Evolutionary conservation across 2,797 vertebrate species (phyloP), one percentile per base, ranked within the genome.

Genomic region (Rousettus madagascariensis): DNA sequence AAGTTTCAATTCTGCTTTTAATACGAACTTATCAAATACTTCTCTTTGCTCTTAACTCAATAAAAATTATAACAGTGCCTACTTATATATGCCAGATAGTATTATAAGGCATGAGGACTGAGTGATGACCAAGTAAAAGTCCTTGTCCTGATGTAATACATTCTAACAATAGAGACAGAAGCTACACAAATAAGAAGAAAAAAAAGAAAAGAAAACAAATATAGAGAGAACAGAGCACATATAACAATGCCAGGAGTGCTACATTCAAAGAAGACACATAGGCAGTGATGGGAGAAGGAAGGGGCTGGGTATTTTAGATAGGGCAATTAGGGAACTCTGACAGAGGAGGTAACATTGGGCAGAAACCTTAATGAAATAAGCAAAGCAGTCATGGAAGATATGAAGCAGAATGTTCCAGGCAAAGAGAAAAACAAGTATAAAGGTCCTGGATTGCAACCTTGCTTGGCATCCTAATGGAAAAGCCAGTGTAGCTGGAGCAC

Each of bases 1-100:
- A 85, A 59, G 8, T 77, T 94, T 91, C 10, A 86, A 96, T 82
- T 94, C 80, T 84, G 43, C 12, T 91, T 95, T 87, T 72, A 89
- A 72, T 49, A 28, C 87, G 84, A 96, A 86, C 7, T 55, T 87
- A 90, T n/a, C 71, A 95, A 93, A 78, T 88, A 61, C 85, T 90
- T 93, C 15, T 92, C 84, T 96, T 68, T 72, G 69, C 6, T 61
- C 26, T 85, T 91, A 94, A 92, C 72, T 66, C 41, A 89, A 57
- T 75, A 90, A 91, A 75, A 55, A 41, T 77, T 65, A 74, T 68
- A 55, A 69, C 49, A 91, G 38, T 80, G 46, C 16, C 26, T 89
- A 22, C 30, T 93, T 72, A 49, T 1, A 2, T 41, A 61, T 84
- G 10, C 49, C 78, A 95, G 74, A 66, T 43, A 80, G 15, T 66